Base-by-base conservation (phyloP, 1,140 invertebrate genomes). In the Drosophila quadrilineata region DNA sequence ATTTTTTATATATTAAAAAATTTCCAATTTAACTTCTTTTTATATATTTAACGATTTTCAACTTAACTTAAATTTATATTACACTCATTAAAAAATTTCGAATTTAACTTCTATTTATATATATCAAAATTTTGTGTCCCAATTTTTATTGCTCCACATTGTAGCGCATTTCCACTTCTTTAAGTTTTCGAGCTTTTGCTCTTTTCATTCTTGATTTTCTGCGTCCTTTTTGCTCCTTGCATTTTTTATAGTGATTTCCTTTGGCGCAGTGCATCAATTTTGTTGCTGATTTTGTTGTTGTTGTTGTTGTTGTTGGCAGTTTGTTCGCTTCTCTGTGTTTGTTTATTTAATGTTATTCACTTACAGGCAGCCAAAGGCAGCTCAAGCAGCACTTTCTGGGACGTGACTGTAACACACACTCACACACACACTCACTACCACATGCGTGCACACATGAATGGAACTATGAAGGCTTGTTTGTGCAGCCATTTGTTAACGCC, bases 331-430 rank as follows among this genome's bases (percentile, higher is more conserved):
- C 50, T 50, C 71, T 35, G 56, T 41, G 72, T 72, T 76, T 82
- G 76, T 84, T 82, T 82, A 72, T 71, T 76, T 69, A 73, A 84
- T 84, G 69, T 53, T 73, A 65, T 77, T 82, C 77, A 84, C 73
- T 82, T 84, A 84, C 62, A n/a, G n/a, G n/a, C 68, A 72, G 49
- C 57, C 76, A 82, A 71, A 53, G 68, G 68, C 76, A 84, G 54
- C 33, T 48, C 24, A 36, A 53, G 12, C 6, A 53, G 36, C 53
- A 49, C 6, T 28, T 17, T 29, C 36, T 41, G 35, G n/a, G 35
- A 35, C 57, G 46, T 43, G 36, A 12, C 10, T 43, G 28, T 29
- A n/a, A n/a, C n/a, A n/a, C n/a, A n/a, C n/a, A n/a, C n/a, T n/a
- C 48, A 45, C 33, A n/a, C 48, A 46, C 58, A 36, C 16, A 10